Conservation (phyloP, 2,113 vertebrate genomes). For the Tauraco erythrolophus region DNA sequence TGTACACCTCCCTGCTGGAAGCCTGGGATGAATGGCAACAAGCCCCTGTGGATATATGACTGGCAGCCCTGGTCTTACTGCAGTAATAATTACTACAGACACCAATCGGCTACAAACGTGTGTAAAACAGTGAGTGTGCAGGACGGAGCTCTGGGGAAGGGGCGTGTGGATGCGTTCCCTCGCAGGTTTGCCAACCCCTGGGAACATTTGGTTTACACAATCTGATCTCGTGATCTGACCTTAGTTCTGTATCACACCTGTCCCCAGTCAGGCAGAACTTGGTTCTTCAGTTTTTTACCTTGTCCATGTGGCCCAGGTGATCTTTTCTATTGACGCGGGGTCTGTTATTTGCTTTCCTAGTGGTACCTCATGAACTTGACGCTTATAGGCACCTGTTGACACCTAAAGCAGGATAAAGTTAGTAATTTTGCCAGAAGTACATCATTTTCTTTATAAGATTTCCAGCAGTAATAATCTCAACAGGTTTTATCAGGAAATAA, state of each 20-base stretch:
- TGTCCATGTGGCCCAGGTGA: conserved; percentile 98
- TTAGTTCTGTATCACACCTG: neutral
- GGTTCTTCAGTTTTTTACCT: conserved; percentile 75
- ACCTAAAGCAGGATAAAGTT: conserved; percentile 77
- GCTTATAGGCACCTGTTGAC: conserved; percentile 90
- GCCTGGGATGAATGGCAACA: neutral
- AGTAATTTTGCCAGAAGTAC: neutral
- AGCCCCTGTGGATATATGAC: rapidly evolving
- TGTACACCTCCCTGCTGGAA: neutral
- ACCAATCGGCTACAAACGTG: too few relatives aligned
- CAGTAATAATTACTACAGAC: neutral
- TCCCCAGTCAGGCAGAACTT: neutral
- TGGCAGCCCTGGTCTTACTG: neutral
- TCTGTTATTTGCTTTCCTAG: conserved; percentile 89
- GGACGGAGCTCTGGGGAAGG: neutral
- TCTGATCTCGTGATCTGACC: neutral
- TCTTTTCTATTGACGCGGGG: conserved; percentile 82
- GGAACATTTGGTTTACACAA: neutral
- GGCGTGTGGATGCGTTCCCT: neutral
- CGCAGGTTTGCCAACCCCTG: neutral
- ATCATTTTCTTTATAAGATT: rapidly evolving
- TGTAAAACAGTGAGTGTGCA: neutral
- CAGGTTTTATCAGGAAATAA: neutral
- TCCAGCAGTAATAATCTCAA: neutral
- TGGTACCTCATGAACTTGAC: conserved; percentile 93